A percentile compares a stretch with the other conserved stretches of the same genome.
These are phyloP conservation scores for Dysdera silvatica DNA, from an alignment of 1,140 invertebrate genomes.

Conservation along the genomic window DNA sequence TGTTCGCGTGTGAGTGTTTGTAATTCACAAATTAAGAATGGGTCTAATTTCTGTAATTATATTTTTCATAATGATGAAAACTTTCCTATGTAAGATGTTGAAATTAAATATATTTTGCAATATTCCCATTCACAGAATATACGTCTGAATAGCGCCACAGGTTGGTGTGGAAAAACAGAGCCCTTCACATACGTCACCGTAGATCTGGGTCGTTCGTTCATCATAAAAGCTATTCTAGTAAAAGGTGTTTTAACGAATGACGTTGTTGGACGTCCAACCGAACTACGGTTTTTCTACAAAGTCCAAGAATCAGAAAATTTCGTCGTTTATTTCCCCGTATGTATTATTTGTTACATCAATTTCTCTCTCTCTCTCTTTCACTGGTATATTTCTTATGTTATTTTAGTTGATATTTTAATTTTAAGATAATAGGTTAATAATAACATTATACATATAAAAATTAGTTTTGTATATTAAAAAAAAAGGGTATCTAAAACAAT, in stretches of 20 bases:
- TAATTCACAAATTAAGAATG: too few species aligned
- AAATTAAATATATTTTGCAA: too few species aligned
- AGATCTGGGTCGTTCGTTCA: constrained; percentile 78
- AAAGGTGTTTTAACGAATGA: constrained; percentile 85
- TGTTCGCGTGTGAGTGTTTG: too few species aligned
- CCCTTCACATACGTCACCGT: constrained; percentile 90
- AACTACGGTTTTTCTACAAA: constrained; percentile 95
- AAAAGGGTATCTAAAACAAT: too few species aligned
- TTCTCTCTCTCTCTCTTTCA: neutral
- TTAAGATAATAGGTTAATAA: too few species aligned
- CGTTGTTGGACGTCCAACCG: constrained; percentile 85
- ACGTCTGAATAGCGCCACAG: constrained; percentile 83
- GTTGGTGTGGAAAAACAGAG: constrained; percentile 82
- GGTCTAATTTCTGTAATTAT: too few species aligned
- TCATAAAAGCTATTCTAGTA: constrained; percentile 75
- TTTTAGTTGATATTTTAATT: too few species aligned
- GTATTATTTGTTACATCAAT: constrained; percentile 1
- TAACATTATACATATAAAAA: too few species aligned
- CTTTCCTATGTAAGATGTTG: too few species aligned
- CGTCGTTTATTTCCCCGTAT: constrained; percentile 80
- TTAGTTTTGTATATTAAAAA: too few species aligned
- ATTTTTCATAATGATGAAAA: too few species aligned
- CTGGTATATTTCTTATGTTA: neutral
- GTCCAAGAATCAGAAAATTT: constrained; percentile 86
- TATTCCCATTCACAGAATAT: constrained; percentile 60